These are phyloP conservation scores for Nymphalis c-album DNA, from an alignment of 2,888 invertebrate species.

Conservation along the genomic window DNA sequence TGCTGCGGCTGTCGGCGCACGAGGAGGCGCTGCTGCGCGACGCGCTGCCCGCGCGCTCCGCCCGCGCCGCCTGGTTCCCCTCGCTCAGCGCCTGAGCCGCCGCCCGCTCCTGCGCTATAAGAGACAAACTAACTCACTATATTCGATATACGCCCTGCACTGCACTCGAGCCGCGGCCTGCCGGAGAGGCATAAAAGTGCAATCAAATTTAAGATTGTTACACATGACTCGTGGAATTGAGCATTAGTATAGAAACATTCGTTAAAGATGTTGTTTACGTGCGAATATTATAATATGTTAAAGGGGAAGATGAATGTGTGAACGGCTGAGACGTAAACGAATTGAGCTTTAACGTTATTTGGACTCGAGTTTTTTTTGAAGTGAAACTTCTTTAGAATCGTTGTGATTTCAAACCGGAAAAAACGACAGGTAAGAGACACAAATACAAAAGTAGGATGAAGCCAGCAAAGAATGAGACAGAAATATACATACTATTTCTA, in stretches of 20 bases:
- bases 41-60: slow-evolving; percentile 81
- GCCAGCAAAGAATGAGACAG: too few relatives aligned
- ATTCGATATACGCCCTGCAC: slow-evolving; percentile 45
- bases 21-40: slow-evolving; percentile 93
- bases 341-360: slow-evolving; percentile 10
- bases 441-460: too few relatives aligned
- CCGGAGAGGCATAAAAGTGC: neutral
- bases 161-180: neutral
- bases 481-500: too few relatives aligned
- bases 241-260: neutral
- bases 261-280: neutral
- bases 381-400: too few relatives aligned
- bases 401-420: too few relatives aligned
- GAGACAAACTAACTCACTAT: too few relatives aligned
- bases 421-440: too few relatives aligned
- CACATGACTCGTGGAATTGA: slow-evolving; percentile 2
- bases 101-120: too few relatives aligned
- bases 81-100: slow-evolving; percentile 3
- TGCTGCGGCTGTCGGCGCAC: slow-evolving; percentile 91
- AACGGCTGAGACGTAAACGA: neutral
- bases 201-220: neutral
- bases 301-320: neutral
- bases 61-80: slow-evolving; percentile 62
- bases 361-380: neutral
- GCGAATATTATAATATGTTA: too few relatives aligned